A percentile compares a stretch with the other conserved stretches of the same genome.
Evolutionary conservation across 1,140 invertebrate genomes (phyloP).

Genomic region (Diploscapter pachys): DNA sequence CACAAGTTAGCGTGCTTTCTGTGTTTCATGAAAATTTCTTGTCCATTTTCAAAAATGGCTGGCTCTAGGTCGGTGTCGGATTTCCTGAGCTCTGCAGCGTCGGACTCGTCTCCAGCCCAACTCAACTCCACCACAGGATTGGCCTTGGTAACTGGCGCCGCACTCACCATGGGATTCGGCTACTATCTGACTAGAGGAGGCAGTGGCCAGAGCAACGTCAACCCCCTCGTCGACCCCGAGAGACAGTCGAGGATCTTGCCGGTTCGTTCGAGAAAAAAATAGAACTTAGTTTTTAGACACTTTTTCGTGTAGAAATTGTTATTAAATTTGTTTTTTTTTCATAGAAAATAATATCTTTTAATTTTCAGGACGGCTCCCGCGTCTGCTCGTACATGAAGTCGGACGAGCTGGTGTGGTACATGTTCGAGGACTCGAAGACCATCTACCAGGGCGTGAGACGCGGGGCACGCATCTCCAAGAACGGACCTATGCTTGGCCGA

Average conservation of each 20-base stretch:
- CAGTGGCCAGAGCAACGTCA: slow-evolving; percentile 59
- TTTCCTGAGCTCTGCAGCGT: too few relatives aligned
- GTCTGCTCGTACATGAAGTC: slow-evolving; percentile 85
- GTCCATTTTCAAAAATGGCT: too few relatives aligned
- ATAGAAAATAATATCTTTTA: slow-evolving; percentile 24
- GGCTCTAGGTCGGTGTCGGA: too few relatives aligned
- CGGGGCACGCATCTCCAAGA: slow-evolving; percentile 86
- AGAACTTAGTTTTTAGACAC: background rate
- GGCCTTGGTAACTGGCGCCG: slow-evolving; percentile 25
- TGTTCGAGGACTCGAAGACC: slow-evolving; percentile 83
- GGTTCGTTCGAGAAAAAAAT: slow-evolving; percentile 62
- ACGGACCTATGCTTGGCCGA: slow-evolving; percentile 61
- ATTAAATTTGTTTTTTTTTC: background rate
- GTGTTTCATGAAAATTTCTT: too few relatives aligned
- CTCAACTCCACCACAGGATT: background rate
- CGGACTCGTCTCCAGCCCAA: too few relatives aligned
- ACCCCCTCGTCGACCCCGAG: slow-evolving; percentile 73
- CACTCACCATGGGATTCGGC: slow-evolving; percentile 32
- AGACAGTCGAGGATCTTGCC: slow-evolving; percentile 70
- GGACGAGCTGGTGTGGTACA: slow-evolving; percentile 77
- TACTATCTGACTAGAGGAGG: slow-evolving; percentile 28
- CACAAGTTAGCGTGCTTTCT: too few relatives aligned
- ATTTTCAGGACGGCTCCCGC: slow-evolving; percentile 77
- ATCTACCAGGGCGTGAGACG: slow-evolving; percentile 83
- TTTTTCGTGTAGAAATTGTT: background rate